Evolutionary conservation across 2,888 invertebrate genomes (phyloP).

Genomic region (Aspidiotus rigidus): DNA sequence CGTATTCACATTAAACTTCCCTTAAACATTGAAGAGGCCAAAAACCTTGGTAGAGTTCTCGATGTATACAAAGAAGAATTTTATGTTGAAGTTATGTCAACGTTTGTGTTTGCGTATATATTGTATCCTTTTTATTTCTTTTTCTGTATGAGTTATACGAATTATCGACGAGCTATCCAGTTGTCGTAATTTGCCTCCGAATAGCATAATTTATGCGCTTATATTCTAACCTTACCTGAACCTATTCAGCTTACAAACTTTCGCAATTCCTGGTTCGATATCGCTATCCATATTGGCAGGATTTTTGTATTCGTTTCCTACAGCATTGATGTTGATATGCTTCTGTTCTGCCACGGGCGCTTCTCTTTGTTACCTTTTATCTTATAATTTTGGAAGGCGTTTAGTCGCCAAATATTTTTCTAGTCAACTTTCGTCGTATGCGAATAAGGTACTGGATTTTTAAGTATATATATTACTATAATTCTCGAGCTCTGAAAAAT

Average conservation of each 20-base stretch:
- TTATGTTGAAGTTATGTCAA: constrained; percentile 81
- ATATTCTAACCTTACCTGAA: neutral
- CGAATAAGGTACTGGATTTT: constrained; percentile 55
- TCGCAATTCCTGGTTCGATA: constrained; percentile 98
- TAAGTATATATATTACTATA: too few relatives aligned
- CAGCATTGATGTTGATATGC: constrained; percentile 79
- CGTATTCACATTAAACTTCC: constrained; percentile 79
- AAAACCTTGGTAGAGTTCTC: constrained; percentile 80
- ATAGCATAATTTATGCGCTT: constrained; percentile 34
- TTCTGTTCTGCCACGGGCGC: constrained; percentile 94
- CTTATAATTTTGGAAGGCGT: constrained; percentile 77
- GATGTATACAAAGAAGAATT: constrained; percentile 87
- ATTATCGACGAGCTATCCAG: too few relatives aligned
- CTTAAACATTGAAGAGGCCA: constrained; percentile 89
- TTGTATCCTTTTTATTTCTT: constrained; percentile 76
- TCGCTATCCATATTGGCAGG: constrained; percentile 95
- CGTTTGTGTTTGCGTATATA: constrained; percentile 82
- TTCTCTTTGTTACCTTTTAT: constrained; percentile 86
- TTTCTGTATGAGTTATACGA: too few relatives aligned
- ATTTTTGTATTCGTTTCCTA: constrained; percentile 85
- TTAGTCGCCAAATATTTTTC: constrained; percentile 82
- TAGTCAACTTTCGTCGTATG: constrained; percentile 75
- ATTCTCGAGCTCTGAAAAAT: too few relatives aligned
- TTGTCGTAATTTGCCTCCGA: too few relatives aligned
- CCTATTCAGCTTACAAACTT: constrained; percentile 78